These are phyloP conservation scores for Ptychoptera albimana DNA, from an alignment of 2,888 invertebrate species.

Conservation along the genomic window DNA sequence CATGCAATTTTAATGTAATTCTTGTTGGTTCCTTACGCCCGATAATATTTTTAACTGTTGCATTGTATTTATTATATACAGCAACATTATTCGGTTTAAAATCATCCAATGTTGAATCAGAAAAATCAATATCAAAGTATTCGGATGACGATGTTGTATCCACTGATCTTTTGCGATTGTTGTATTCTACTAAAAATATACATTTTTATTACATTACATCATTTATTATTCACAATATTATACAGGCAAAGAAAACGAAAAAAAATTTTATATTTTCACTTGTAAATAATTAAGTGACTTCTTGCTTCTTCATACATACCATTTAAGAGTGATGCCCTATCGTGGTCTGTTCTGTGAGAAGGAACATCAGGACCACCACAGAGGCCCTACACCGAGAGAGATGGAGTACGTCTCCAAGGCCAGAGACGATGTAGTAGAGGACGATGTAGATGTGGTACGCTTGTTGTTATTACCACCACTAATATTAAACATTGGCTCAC, in stretches of 20 bases:
- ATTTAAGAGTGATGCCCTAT: conserved; percentile 33
- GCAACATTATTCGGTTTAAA: conserved; percentile 12
- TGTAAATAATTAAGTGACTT: conserved; percentile 14
- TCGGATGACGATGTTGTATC: conserved; percentile 28
- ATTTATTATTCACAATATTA: too few species aligned
- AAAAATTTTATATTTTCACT: too few species aligned
- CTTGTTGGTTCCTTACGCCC: conserved; percentile 52
- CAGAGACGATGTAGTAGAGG: conserved; percentile 51
- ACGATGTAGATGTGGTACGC: conserved; percentile 32
- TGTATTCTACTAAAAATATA: conserved; percentile 15
- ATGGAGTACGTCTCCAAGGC: conserved; percentile 60
- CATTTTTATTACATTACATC: too few species aligned
- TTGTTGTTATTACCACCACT: conserved; percentile 26
- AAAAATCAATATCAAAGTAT: conserved; percentile 24
- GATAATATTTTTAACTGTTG: conserved; percentile 46
- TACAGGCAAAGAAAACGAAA: too few species aligned
- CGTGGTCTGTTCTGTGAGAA: conserved; percentile 40
- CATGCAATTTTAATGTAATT: conserved; percentile 58
- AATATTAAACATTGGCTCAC: conserved; percentile 32
- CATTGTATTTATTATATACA: conserved; percentile 19
- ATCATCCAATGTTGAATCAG: conserved; percentile 21
- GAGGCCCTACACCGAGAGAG: conserved; percentile 98
- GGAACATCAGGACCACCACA: conserved; percentile 99
- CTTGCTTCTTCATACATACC: conserved; percentile 28
- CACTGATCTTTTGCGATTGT: conserved; percentile 30